Evolutionary conservation across 1,140 invertebrate genomes (phyloP).

Genomic region (Sweltsa coloradensis): DNA sequence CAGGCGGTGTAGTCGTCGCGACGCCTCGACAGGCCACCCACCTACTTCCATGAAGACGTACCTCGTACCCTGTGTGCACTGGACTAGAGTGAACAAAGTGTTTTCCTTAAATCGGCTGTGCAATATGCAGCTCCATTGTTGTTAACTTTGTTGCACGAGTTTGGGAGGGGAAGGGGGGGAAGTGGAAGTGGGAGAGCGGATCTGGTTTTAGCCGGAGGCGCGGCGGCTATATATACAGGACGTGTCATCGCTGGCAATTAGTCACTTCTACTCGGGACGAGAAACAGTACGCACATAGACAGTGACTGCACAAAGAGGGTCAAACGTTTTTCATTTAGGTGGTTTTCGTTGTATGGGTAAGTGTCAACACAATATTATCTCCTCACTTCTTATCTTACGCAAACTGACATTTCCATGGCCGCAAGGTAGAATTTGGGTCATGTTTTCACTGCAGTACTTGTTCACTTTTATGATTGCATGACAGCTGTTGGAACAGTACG

Average conservation of each 20-base stretch:
- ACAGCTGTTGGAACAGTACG: neutral
- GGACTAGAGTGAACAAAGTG: neutral
- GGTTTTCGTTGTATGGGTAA: conserved; percentile 10
- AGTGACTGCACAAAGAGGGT: conserved; percentile 1
- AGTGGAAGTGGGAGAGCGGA: conserved; percentile 1
- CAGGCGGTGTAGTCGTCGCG: too few species aligned
- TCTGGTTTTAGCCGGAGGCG: conserved; percentile 3
- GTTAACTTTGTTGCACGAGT: neutral
- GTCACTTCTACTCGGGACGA: neutral
- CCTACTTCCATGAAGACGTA: too few species aligned
- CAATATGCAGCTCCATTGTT: conserved; percentile 2
- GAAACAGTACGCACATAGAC: neutral
- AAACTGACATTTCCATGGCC: too few species aligned
- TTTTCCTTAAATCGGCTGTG: neutral
- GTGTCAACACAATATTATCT: too few species aligned
- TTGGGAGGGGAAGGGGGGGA: neutral
- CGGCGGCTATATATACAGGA: conserved; percentile 3
- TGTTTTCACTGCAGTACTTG: too few species aligned
- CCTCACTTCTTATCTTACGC: too few species aligned
- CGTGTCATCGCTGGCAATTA: too few species aligned
- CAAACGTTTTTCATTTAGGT: conserved; percentile 6
- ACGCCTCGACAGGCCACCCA: too few species aligned
- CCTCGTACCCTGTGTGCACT: too few species aligned
- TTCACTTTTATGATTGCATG: neutral
- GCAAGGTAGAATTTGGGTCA: too few species aligned